phyloP scores from a whole-genome alignment of 1,140 invertebrate genomes.

The Bombus confusus region DNA sequence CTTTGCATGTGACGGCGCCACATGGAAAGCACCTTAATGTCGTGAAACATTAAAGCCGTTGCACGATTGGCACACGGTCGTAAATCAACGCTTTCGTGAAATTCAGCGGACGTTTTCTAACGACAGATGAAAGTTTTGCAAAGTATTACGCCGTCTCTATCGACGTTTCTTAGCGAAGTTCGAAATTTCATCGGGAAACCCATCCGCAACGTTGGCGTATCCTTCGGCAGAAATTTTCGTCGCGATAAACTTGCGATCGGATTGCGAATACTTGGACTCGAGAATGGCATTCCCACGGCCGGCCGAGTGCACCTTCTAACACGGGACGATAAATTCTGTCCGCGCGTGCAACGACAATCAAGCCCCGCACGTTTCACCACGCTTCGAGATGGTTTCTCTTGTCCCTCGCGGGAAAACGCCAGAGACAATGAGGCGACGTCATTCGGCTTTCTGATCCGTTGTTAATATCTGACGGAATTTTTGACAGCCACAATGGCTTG shows the following conservation, averaged over 20 bases:
- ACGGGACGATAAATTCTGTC: conserved; percentile 51
- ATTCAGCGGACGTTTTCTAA: conserved; percentile 11
- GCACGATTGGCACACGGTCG: neutral
- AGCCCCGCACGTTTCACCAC: neutral
- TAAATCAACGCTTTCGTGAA: conserved; percentile 39
- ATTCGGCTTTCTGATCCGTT: neutral
- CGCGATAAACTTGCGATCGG: conserved; percentile 4
- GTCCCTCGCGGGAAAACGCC: conserved; percentile 17
- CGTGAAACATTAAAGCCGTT: neutral
- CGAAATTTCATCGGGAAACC: neutral
- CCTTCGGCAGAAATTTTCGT: neutral
- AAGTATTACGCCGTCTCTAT: neutral
- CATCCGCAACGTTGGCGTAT: neutral
- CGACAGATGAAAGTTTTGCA: conserved; percentile 24
- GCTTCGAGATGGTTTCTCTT: conserved; percentile 39
- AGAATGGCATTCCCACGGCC: conserved; percentile 48
- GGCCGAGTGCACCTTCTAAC: conserved; percentile 36
- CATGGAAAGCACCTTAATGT: conserved; percentile 33
- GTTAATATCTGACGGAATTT: neutral
- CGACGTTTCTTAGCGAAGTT: neutral
- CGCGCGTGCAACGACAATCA: conserved; percentile 32
- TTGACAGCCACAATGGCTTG: neutral
- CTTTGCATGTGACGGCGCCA: conserved; percentile 39
- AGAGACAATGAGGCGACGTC: conserved; percentile 25
- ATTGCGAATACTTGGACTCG: neutral